Conservation (phyloP, 2,888 invertebrate species). For the Galerucella nymphaeae region DNA sequence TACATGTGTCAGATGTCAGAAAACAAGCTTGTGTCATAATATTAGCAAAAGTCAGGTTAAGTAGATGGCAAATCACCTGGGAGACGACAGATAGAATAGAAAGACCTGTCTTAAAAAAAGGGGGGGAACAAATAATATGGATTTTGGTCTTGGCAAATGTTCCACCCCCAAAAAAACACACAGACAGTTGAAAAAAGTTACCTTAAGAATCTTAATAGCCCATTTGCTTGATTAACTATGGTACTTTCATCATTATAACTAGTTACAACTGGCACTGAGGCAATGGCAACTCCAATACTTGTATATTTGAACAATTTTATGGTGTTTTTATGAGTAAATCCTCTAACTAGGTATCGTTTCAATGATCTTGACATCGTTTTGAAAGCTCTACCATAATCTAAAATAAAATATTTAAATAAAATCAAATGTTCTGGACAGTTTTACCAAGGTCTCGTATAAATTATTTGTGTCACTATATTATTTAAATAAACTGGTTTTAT, state of each 20-base stretch:
- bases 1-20: too few species aligned
- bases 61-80: too few species aligned
- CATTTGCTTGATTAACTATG: slow-evolving; percentile 42
- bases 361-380: slow-evolving; percentile 21
- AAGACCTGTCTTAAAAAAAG: too few species aligned
- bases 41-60: too few species aligned
- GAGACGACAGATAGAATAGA: too few species aligned
- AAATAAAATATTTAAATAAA: slow-evolving; percentile 8
- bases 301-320: slow-evolving; percentile 17
- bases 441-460: too few species aligned
- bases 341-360: background rate
- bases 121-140: too few species aligned
- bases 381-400: slow-evolving; percentile 12
- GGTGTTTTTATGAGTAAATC: slow-evolving; percentile 2
- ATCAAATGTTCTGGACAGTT: background rate
- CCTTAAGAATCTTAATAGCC: slow-evolving; percentile 46
- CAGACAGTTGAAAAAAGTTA: slow-evolving; percentile 20
- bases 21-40: too few species aligned
- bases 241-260: slow-evolving; percentile 29
- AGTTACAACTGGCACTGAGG: slow-evolving; percentile 9
- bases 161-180: too few species aligned
- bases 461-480: too few species aligned
- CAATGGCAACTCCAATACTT: slow-evolving; percentile 15
- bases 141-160: too few species aligned
- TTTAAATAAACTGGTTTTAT: too few species aligned